phyloP scores from a whole-genome alignment of 2,888 invertebrate genomes.

The Cephus sareptanus region DNA sequence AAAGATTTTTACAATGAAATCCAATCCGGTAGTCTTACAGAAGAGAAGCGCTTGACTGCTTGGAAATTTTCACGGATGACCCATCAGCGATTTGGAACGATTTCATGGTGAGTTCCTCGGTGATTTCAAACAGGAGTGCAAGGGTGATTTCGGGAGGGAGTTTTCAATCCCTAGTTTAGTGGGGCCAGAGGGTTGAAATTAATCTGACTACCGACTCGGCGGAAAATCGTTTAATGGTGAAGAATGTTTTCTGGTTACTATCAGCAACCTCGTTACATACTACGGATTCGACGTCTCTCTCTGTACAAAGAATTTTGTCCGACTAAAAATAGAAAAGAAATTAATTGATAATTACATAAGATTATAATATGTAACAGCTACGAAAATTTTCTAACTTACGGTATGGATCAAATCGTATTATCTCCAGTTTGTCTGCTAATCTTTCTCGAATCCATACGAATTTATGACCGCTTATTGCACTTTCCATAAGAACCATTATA shows the following conservation, averaged over 20 bases:
- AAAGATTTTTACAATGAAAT: background rate
- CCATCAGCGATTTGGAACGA: conserved; percentile 1
- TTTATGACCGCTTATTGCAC: conserved; percentile 82
- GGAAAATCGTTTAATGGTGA: conserved; percentile 23
- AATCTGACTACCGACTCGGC: conserved; percentile 19
- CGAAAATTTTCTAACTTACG: conserved; percentile 71
- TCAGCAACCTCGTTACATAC: conserved; percentile 64
- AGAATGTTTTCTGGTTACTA: background rate
- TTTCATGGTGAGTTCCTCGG: conserved; percentile 5
- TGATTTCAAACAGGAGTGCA: conserved; percentile 4
- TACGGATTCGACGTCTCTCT: conserved; percentile 82
- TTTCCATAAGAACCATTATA: conserved; percentile 84
- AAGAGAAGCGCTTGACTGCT: background rate
- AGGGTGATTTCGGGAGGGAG: background rate
- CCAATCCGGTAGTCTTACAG: background rate
- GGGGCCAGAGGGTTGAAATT: conserved; percentile 10
- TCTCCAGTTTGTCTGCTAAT: conserved; percentile 81
- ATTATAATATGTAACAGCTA: background rate
- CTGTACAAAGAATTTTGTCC: conserved; percentile 74
- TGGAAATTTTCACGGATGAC: conserved; percentile 4
- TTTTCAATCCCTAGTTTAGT: background rate
- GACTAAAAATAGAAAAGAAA: conserved; percentile 70
- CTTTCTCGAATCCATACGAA: conserved; percentile 76
- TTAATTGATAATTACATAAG: background rate
- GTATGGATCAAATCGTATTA: conserved; percentile 80